Evolutionary conservation across 2,113 vertebrate species (phyloP).

Genomic region (Zapornia atra): DNA sequence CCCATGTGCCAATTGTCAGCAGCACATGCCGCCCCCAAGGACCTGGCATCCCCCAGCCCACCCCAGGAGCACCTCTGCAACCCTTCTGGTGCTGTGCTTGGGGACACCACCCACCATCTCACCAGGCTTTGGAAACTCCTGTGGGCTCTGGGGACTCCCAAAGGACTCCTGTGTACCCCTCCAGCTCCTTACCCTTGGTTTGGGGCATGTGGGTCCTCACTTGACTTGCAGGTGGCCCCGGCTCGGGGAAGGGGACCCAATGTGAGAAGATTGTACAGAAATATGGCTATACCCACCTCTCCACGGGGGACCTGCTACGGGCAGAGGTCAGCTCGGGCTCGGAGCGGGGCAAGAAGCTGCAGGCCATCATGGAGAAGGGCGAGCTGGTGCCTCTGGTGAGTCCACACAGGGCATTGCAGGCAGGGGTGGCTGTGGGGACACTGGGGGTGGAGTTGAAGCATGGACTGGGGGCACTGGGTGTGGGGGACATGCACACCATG

Average conservation of each 20-base stretch:
- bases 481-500: accelerated
- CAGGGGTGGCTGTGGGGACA: not conserved
- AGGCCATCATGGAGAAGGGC: slow-evolving; percentile 97
- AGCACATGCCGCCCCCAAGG: not conserved
- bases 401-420: accelerated
- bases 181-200: not conserved
- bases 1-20: not conserved
- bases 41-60: not conserved
- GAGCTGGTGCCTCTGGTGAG: slow-evolving; percentile 96
- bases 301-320: slow-evolving; percentile 94
- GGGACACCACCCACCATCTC: not conserved
- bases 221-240: slow-evolving; percentile 87
- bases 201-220: not conserved
- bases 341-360: slow-evolving; percentile 89
- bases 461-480: not conserved
- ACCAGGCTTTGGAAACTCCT: not conserved
- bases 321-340: slow-evolving; percentile 92
- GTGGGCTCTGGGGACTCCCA: too few species aligned
- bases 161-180: too few species aligned
- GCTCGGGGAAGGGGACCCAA: slow-evolving; percentile 96
- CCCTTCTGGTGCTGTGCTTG: not conserved
- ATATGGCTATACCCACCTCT: slow-evolving; percentile 97
- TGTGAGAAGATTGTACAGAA: slow-evolving; percentile 94
- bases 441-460: not conserved
- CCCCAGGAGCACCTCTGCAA: not conserved